These are phyloP conservation scores for Ophiothrix spiculata DNA, from an alignment of 35 echinoderm and acorn worm genomes.

Conservation along the genomic window DNA sequence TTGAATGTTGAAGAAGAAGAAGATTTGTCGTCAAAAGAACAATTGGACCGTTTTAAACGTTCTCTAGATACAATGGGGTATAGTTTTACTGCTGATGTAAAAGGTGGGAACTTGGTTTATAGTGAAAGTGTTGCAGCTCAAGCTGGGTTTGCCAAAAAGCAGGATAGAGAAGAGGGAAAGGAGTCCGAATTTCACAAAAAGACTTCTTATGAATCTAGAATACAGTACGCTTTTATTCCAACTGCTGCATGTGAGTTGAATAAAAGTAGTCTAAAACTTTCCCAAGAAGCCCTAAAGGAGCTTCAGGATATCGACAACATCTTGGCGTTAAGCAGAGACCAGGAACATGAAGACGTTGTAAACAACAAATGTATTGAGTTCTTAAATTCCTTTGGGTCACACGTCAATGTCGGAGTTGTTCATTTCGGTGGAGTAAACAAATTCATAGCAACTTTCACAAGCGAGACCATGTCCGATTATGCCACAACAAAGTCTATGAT, in stretches of 20 bases:
- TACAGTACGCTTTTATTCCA: conserved; percentile 15
- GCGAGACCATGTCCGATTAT: conserved; percentile 14
- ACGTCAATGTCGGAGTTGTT: conserved; percentile 19
- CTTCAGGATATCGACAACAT: conserved; percentile 14
- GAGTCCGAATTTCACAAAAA: conserved; percentile 7
- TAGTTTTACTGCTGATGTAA: background rate
- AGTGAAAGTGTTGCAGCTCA: background rate
- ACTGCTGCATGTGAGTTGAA: conserved; percentile 19
- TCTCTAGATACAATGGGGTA: conserved; percentile 15
- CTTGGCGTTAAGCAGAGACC: background rate
- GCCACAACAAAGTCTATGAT: background rate
- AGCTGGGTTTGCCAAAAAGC: too few species aligned
- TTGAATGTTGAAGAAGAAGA: background rate
- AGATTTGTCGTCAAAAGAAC: conserved; percentile 2
- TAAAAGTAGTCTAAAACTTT: background rate
- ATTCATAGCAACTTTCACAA: conserved; percentile 28
- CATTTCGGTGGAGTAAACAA: conserved; percentile 36
- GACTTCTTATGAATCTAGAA: background rate
- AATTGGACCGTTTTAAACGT: conserved; percentile 6
- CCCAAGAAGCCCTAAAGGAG: conserved; percentile 7
- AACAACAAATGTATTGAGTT: background rate
- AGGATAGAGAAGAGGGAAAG: background rate
- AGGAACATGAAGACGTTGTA: background rate
- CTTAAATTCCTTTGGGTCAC: conserved; percentile 14
- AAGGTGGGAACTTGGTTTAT: background rate